Percentiles rank a stretch among this genome's conserved stretches.
Evolutionary conservation across 2,113 vertebrate genomes (phyloP).

Genomic region (Phoxinus phoxinus): DNA sequence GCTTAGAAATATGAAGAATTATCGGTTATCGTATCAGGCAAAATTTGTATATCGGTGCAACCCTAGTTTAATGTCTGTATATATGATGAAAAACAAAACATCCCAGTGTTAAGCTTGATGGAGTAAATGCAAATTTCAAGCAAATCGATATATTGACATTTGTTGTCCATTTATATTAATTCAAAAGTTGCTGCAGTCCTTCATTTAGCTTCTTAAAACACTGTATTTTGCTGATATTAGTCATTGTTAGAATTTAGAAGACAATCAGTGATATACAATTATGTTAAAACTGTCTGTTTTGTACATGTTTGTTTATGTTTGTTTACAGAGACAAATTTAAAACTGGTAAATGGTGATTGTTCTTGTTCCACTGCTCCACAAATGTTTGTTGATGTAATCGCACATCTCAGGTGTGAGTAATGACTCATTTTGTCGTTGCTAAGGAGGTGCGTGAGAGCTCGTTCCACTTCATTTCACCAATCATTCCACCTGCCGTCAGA

Average conservation of each 20-base stretch:
- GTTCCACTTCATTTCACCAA: constrained; percentile 71
- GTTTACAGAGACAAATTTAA: background rate
- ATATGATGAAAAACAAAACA: too few species aligned
- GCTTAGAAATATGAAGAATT: too few species aligned
- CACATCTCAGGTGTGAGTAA: constrained; percentile 11
- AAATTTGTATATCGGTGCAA: too few species aligned
- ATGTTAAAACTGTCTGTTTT: background rate
- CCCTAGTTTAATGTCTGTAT: too few species aligned
- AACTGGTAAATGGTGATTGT: background rate
- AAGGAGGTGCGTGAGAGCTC: constrained; percentile 65
- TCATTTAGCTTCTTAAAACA: too few species aligned
- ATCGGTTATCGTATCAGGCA: too few species aligned
- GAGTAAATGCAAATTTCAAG: too few species aligned
- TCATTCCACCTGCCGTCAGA: constrained; percentile 74
- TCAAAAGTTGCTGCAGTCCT: too few species aligned
- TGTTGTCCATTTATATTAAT: too few species aligned
- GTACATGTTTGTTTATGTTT: background rate
- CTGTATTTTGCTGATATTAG: background rate
- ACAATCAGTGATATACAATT: background rate
- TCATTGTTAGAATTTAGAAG: background rate
- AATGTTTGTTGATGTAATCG: background rate
- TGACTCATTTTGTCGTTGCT: background rate
- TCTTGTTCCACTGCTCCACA: background rate
- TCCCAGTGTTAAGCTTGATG: too few species aligned
- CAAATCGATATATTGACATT: too few species aligned